Base-by-base conservation (phyloP, 1,140 invertebrate genomes). In the Conus betulinus region DNA sequence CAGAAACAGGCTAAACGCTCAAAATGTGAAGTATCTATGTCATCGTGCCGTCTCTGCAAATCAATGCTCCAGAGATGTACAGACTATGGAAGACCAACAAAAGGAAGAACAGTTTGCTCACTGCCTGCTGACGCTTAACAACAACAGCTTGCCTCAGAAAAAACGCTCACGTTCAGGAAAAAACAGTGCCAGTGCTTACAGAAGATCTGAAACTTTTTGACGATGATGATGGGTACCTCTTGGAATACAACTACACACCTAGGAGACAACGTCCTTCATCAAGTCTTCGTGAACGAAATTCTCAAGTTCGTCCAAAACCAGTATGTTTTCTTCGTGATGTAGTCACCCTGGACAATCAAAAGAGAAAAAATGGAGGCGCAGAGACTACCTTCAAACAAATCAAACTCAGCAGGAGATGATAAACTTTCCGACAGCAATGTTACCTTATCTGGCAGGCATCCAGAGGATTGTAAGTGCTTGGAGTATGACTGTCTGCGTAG, bases 391-490 rank as follows among this genome's bases (percentile, higher is more conserved):
- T 71, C 67, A 71, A 7, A 11, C 23, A 71, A 71, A 23, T 23
- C 17, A 7, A 11, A 13, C 23, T 20, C 67, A 23, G 6, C 67
- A 71, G 67, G 20, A 23, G 8, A 71, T 71, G 11, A 11, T 23
- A 71, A 23, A 71, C 11, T 71, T 23, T n/a, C 15, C 23, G 67
- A 20, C 67, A 71, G 11, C 20, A 20, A 71, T 13, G 76, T 39
- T 7, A 39, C 25, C 7, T 39, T 17, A 5, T 13, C 39, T 17
- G 23, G 52, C 39, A 53, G 51, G 7, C 79, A 81, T 20, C 79
- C 39, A 15, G 27, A 81, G 8, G 79, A 81, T 25, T 81, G 79
- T 20, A 81, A 81, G 79, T 81, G 79, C 79, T 23, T 81, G 51
- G 39, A 81, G 13, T 81, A 53, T 53, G 79, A 81, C 51, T 81